Conservation (phyloP, 2,888 invertebrate species). For the Agonopterix subpropinquella region DNA sequence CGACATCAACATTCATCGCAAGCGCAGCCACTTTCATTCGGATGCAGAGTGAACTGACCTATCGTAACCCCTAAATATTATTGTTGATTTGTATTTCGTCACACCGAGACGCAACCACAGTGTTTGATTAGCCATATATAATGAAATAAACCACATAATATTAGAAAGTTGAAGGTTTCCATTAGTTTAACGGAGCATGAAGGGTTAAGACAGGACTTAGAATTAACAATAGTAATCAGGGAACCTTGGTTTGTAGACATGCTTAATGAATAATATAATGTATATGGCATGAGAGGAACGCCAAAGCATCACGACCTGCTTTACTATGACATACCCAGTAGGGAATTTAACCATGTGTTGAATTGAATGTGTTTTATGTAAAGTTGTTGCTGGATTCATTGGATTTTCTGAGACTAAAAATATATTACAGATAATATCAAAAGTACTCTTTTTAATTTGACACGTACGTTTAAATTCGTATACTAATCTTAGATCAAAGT, state of each 20-base stretch:
- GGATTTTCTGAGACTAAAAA: too few species aligned
- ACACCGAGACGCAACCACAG: neutral
- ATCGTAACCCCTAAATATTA: neutral
- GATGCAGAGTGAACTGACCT: neutral
- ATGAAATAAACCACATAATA: constrained; percentile 14
- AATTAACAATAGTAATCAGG: constrained; percentile 28
- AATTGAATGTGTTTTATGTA: too few species aligned
- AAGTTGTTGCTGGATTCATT: too few species aligned
- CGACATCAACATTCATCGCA: too few species aligned
- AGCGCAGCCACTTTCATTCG: constrained; percentile 14
- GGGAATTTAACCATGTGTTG: neutral
- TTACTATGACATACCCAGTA: constrained; percentile 18
- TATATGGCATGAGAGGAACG: constrained; percentile 40
- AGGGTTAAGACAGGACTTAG: constrained; percentile 25
- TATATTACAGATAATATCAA: too few species aligned
- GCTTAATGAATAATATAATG: constrained; percentile 19
- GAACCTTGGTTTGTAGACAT: constrained; percentile 25
- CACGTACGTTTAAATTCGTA: too few species aligned
- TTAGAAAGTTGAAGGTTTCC: constrained; percentile 28
- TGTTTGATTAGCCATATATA: constrained; percentile 1
- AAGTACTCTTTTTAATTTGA: too few species aligned
- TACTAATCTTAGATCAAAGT: too few species aligned
- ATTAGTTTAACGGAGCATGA: constrained; percentile 38
- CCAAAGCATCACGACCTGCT: constrained; percentile 38
- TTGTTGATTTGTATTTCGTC: neutral